A percentile compares a stretch with the other conserved stretches of the same genome.
phyloP scores from a whole-genome alignment of 1,140 invertebrate genomes.

The Plectrocnemia conspersa region DNA sequence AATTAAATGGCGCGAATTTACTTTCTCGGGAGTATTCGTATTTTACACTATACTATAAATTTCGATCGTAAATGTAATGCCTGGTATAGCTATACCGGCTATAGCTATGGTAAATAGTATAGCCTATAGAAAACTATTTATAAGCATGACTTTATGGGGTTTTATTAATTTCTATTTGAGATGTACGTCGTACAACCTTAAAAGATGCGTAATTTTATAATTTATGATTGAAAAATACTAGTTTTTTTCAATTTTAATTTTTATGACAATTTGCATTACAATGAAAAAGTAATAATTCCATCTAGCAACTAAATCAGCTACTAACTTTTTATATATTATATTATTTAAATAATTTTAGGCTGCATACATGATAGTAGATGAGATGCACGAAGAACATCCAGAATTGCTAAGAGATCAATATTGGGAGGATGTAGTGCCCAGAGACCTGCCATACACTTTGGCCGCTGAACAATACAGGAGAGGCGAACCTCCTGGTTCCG shows the following conservation, averaged over 20 bases:
- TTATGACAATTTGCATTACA: not conserved
- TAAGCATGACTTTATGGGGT: too few relatives aligned
- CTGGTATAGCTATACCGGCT: too few relatives aligned
- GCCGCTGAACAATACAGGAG: slow-evolving; percentile 77
- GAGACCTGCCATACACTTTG: slow-evolving; percentile 79
- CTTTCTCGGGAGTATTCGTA: too few relatives aligned
- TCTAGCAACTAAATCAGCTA: too few relatives aligned
- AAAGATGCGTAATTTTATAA: not conserved
- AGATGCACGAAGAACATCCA: slow-evolving; percentile 87
- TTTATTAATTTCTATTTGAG: too few relatives aligned
- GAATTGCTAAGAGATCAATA: slow-evolving; percentile 84
- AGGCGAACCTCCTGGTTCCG: slow-evolving; percentile 77
- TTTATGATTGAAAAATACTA: not conserved
- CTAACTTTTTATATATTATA: not conserved
- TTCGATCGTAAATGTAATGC: too few relatives aligned
- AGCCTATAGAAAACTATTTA: too few relatives aligned
- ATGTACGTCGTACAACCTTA: too few relatives aligned
- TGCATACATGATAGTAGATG: slow-evolving; percentile 85
- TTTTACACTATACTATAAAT: too few relatives aligned
- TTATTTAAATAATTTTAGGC: slow-evolving; percentile 54
- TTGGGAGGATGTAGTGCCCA: slow-evolving; percentile 87
- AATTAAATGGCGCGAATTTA: too few relatives aligned
- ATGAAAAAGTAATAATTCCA: too few relatives aligned
- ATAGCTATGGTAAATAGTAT: too few relatives aligned
- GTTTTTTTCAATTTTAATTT: not conserved